A percentile compares a stretch with the other conserved stretches of the same genome.
Evolutionary conservation across 2,888 invertebrate species (phyloP).

Genomic region (Halocaridina rubra): DNA sequence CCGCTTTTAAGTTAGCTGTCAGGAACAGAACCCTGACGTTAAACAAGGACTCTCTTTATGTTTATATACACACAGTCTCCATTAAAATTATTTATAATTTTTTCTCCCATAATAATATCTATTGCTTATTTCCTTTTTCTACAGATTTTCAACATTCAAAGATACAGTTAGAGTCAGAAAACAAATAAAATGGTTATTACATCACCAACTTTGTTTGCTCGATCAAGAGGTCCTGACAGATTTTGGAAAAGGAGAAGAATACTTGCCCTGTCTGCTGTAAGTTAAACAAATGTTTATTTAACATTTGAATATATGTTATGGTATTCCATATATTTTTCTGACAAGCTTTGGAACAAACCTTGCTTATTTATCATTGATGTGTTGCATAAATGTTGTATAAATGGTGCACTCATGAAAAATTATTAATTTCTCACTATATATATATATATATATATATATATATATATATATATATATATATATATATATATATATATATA

Average conservation of each 20-base stretch:
- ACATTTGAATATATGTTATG: not conserved
- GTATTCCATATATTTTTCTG: not conserved
- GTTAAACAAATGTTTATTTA: not conserved
- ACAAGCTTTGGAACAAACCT: not conserved
- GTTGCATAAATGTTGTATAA: not conserved
- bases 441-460: not conserved
- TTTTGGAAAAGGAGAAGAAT: conserved; percentile 49
- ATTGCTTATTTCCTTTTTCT: too few relatives aligned
- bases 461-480: conserved; percentile 3
- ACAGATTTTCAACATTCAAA: too few relatives aligned
- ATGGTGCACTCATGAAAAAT: not conserved
- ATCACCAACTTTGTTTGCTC: conserved; percentile 35
- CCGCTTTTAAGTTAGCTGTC: too few relatives aligned
- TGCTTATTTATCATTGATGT: not conserved
- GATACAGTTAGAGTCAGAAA: not conserved
- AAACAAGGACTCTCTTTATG: too few relatives aligned
- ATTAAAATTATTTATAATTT: too few relatives aligned
- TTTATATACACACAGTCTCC: too few relatives aligned
- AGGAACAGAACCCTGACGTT: too few relatives aligned
- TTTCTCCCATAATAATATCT: too few relatives aligned
- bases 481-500: not conserved
- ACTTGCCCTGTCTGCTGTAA: conserved; percentile 37
- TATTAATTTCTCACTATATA: not conserved
- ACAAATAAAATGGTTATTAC: conserved; percentile 20
- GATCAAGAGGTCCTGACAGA: conserved; percentile 24